Base-by-base conservation (phyloP, 2,888 invertebrate genomes). In the Aethes cnicana region DNA sequence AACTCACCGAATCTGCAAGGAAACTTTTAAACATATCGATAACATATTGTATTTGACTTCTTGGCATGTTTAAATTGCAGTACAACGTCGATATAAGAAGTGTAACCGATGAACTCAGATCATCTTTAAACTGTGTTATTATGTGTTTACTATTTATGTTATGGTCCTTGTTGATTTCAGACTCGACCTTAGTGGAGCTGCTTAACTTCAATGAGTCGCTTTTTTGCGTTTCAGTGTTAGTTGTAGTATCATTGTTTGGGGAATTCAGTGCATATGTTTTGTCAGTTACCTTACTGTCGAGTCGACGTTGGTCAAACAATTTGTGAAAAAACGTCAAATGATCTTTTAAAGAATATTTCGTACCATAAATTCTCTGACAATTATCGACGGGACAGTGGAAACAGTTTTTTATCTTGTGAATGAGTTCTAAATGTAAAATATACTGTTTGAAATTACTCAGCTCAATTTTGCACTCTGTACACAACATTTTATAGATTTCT, bases 261-360 rank as follows among this genome's bases (percentile, higher is more conserved):
- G 35, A 7, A n/a, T 35, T 18, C 1, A 9, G 18, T 18, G 9
- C n/a, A 18, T 4, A 18, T 18, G 35, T 6, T 35, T 35, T 9
- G n/a, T 18, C 18, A 18, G 18, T 35, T 35, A n/a, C 18, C 18
- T 35, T 35, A 18, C 35, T 35, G 18, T 35, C 35, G 18, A 35
- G 35, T 35, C 35, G 35, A 9, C 35, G 35, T 5, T 35, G 17
- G 5, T 35, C 35, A 35, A 35, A 35, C 35, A 35, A 18, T 35
- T 35, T 35, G 11, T 35, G 35, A 9, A 35, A 35, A 35, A 35
- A 35, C 4, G 35, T 35, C 35, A 35, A 35, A 35, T 35, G 35
- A 18, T 35, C 35, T 35, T 35, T 35, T 35, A 35, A 35, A 18
- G 35, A 35, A 35, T 35, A 35, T 9, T 35, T 35, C 18, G 35